Evolutionary conservation across 2,888 invertebrate species (phyloP).

Genomic region (Xylota sylvarum): DNA sequence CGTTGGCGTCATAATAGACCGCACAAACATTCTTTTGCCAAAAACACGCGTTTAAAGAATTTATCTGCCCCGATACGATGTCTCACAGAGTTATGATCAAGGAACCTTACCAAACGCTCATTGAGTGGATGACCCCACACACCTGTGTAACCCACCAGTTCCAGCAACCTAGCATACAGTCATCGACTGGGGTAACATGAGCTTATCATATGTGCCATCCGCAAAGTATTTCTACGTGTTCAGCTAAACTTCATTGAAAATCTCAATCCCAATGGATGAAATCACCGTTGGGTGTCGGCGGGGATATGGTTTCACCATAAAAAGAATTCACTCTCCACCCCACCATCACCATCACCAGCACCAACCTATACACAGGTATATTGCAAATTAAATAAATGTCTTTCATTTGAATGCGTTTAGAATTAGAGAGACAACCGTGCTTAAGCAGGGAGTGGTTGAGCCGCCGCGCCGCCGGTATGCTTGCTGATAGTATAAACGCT

Average conservation of each 20-base stretch:
- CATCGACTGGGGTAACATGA: slow-evolving; percentile 55
- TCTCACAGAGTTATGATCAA: slow-evolving; percentile 12
- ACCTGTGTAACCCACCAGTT: slow-evolving; percentile 49
- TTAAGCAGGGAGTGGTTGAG: slow-evolving; percentile 58
- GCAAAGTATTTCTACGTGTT: slow-evolving; percentile 58
- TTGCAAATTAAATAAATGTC: slow-evolving; percentile 71
- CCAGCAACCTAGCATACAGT: not conserved
- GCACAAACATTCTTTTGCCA: too few species aligned
- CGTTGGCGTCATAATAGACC: too few species aligned
- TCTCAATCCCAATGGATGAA: slow-evolving; percentile 58
- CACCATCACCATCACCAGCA: too few species aligned
- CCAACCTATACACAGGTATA: too few species aligned
- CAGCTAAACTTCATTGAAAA: slow-evolving; percentile 53
- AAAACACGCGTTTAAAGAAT: not conserved
- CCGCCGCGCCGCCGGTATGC: not conserved
- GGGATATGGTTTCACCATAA: slow-evolving; percentile 55
- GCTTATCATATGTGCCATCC: slow-evolving; percentile 72
- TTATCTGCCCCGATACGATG: not conserved
- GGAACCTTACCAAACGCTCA: slow-evolving; percentile 8
- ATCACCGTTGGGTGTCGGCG: slow-evolving; percentile 53
- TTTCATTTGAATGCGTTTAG: slow-evolving; percentile 67
- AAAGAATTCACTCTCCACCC: slow-evolving; percentile 20
- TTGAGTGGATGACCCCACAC: slow-evolving; percentile 51
- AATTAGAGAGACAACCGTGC: slow-evolving; percentile 22
- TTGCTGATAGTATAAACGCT: slow-evolving; percentile 53